These are phyloP conservation scores for Caenorhabditis sp. DNA, from an alignment of 2,888 invertebrate species.

Conservation along the genomic window DNA sequence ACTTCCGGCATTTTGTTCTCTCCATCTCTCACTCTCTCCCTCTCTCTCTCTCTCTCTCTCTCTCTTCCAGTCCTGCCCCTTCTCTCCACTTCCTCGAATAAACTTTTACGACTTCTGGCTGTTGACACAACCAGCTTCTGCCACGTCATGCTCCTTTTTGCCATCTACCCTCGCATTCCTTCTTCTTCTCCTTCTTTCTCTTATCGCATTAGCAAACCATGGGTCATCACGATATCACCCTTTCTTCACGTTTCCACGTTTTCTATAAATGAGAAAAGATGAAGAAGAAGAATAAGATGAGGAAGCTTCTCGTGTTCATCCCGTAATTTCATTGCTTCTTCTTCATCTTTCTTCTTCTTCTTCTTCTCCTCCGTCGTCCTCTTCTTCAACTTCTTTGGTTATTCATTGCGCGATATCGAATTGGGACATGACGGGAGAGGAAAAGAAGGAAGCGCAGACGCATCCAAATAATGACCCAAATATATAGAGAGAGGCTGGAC, in stretches of 20 bases:
- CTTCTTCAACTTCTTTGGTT: conserved; percentile 29
- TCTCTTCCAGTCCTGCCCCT: conserved; percentile 7
- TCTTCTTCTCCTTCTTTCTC: conserved; percentile 20
- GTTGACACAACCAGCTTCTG: conserved; percentile 15
- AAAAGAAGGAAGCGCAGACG: conserved; percentile 41
- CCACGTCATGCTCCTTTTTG: conserved; percentile 41
- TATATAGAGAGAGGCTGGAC: conserved; percentile 44
- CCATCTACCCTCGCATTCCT: conserved; percentile 27
- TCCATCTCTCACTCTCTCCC: background rate
- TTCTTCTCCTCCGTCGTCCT: background rate
- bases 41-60: conserved; percentile 5
- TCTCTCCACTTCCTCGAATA: conserved; percentile 2
- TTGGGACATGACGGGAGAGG: conserved; percentile 50
- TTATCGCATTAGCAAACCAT: conserved; percentile 47
- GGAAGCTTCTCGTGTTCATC: conserved; percentile 33
- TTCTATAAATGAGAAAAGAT: background rate
- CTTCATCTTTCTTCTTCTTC: conserved; percentile 4
- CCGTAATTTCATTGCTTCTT: conserved; percentile 30
- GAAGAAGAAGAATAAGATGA: too few species aligned
- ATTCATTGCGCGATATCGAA: conserved; percentile 53
- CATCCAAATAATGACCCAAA: conserved; percentile 56
- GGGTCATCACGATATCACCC: conserved; percentile 15
- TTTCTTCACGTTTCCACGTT: background rate
- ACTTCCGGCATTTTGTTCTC: background rate
- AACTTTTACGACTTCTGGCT: conserved; percentile 40